Evolutionary conservation across 2,888 invertebrate genomes (phyloP).

Genomic region (Campaea margaritaria): DNA sequence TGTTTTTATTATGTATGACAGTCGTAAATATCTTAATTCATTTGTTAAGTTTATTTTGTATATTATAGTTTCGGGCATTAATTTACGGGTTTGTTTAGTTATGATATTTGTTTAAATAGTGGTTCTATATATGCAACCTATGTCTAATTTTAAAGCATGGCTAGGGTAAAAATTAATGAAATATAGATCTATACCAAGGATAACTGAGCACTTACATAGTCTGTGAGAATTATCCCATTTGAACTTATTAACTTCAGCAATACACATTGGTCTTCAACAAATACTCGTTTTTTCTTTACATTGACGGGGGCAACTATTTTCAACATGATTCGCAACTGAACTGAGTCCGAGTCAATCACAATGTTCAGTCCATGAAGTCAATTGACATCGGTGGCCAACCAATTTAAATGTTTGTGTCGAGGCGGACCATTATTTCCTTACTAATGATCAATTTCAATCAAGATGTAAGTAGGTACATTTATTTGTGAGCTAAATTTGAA

Average conservation of each 20-base stretch:
- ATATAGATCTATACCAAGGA: too few relatives aligned
- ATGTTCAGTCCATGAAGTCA: conserved; percentile 17
- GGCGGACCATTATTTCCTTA: conserved; percentile 1
- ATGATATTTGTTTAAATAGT: too few relatives aligned
- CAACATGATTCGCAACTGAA: conserved; percentile 28
- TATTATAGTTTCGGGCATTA: neutral
- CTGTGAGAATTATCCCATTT: conserved; percentile 35
- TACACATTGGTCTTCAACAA: conserved; percentile 37
- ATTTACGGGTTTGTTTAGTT: conserved; percentile 13
- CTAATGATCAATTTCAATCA: conserved; percentile 12
- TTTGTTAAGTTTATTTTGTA: conserved; percentile 8
- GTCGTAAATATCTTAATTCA: conserved; percentile 14
- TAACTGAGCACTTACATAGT: conserved; percentile 26
- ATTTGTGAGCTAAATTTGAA: neutral
- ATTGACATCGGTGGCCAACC: conserved; percentile 37
- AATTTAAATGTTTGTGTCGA: conserved; percentile 33
- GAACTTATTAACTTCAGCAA: conserved; percentile 36
- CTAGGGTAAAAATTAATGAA: too few relatives aligned
- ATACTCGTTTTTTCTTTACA: conserved; percentile 23
- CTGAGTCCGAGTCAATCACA: conserved; percentile 4
- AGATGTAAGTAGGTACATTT: neutral
- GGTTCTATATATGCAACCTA: too few relatives aligned
- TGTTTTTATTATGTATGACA: conserved; percentile 42
- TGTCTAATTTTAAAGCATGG: too few relatives aligned
- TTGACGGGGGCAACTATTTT: conserved; percentile 31